Conservation (phyloP, 2,888 invertebrate genomes). For the Drosophila neonasuta region DNA sequence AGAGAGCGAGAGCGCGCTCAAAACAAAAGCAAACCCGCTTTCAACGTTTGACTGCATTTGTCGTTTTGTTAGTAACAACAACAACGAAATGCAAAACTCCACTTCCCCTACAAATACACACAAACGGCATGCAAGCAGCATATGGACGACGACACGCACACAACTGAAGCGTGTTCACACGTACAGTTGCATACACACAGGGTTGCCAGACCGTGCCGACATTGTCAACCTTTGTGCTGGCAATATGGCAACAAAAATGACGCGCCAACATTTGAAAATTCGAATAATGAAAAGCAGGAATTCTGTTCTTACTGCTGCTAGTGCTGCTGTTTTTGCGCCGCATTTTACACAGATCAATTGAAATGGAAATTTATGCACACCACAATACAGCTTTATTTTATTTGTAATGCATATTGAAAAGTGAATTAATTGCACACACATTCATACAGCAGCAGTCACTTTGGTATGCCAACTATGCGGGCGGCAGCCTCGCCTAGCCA, state of each 20-base stretch:
- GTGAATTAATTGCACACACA: slow-evolving; percentile 72
- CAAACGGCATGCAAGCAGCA: not conserved
- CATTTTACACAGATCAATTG: slow-evolving; percentile 49
- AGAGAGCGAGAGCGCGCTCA: not conserved
- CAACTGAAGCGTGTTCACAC: slow-evolving; percentile 39
- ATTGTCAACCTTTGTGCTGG: slow-evolving; percentile 45
- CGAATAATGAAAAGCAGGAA: slow-evolving; percentile 36
- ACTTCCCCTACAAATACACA: slow-evolving; percentile 53
- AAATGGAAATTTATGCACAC: slow-evolving; percentile 56
- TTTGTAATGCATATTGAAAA: slow-evolving; percentile 63
- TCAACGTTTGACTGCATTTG: slow-evolving; percentile 62
- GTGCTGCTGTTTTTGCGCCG: slow-evolving; percentile 46
- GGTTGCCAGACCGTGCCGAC: slow-evolving; percentile 52
- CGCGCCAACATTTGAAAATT: slow-evolving; percentile 62
- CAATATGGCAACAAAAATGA: slow-evolving; percentile 41
- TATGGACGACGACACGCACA: slow-evolving; percentile 8
- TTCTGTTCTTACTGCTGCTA: not conserved
- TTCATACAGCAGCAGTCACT: slow-evolving; percentile 60
- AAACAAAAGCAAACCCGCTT: slow-evolving; percentile 34
- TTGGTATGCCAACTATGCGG: slow-evolving; percentile 72
- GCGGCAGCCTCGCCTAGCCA: slow-evolving; percentile 52
- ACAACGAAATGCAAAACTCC: slow-evolving; percentile 50
- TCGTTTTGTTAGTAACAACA: slow-evolving; percentile 50
- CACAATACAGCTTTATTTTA: slow-evolving; percentile 32
- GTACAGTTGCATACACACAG: slow-evolving; percentile 56